Evolutionary conservation across 1,140 invertebrate species (phyloP).

Genomic region (Plectrocnemia conspersa): DNA sequence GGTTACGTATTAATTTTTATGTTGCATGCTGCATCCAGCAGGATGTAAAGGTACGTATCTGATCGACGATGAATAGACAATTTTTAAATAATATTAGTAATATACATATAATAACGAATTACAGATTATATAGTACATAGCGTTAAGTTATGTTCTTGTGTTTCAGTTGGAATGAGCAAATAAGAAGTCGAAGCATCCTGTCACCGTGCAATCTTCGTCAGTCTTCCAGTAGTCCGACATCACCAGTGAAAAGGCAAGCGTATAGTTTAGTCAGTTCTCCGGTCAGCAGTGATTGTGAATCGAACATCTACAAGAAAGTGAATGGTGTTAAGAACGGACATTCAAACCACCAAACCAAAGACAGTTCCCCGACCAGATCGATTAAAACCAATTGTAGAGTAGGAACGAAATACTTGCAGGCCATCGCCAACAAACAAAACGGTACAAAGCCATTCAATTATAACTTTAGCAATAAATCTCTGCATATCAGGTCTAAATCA

Average conservation of each 20-base stretch:
- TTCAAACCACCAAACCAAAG: background rate
- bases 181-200: constrained; percentile 17
- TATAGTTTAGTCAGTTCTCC: constrained; percentile 23
- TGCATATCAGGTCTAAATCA: constrained; percentile 45
- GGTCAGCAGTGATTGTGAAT: constrained; percentile 22
- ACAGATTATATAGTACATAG: no score
- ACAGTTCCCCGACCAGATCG: background rate
- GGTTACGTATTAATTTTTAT: constrained; percentile 30
- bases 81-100: background rate
- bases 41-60: constrained; percentile 27
- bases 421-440: constrained; percentile 40
- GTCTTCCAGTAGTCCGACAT: constrained; percentile 21
- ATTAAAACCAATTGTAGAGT: constrained; percentile 45
- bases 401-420: constrained; percentile 49
- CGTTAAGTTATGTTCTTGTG: background rate
- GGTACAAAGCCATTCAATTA: constrained; percentile 42
- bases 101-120: background rate
- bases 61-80: background rate
- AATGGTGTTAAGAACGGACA: constrained; percentile 1
- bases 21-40: constrained; percentile 29
- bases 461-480: constrained; percentile 39
- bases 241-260: constrained; percentile 14
- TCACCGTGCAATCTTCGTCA: constrained; percentile 25
- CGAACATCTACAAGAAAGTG: constrained; percentile 4
- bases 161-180: constrained; percentile 35